phyloP scores from a whole-genome alignment of 2,888 invertebrate species.

The Endotricha flammealis region DNA sequence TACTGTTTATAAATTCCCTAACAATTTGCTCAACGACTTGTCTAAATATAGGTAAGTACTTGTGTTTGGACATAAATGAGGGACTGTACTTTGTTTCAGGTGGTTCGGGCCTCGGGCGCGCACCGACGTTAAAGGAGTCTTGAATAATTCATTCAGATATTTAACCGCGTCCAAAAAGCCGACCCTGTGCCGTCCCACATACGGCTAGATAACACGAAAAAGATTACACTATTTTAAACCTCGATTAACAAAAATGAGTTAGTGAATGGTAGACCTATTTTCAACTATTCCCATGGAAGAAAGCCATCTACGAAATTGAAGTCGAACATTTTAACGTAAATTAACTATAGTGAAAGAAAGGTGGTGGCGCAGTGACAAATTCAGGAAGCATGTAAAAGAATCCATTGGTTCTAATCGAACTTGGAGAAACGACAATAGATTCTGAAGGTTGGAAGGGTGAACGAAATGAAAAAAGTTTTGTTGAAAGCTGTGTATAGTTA shows the following conservation, averaged over 20 bases:
- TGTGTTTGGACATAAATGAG: conserved; percentile 53
- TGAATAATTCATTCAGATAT: conserved; percentile 73
- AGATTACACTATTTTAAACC: conserved; percentile 33
- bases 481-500: conserved; percentile 16
- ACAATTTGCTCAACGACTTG: conserved; percentile 37
- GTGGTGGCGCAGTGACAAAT: conserved; percentile 12
- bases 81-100: conserved; percentile 70
- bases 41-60: conserved; percentile 38
- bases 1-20: conserved; percentile 36
- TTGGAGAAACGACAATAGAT: conserved; percentile 29
- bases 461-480: conserved; percentile 18
- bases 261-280: conserved; percentile 16
- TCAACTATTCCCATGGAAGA: conserved; percentile 5
- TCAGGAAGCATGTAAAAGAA: conserved; percentile 14
- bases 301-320: conserved; percentile 1
- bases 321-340: conserved; percentile 15
- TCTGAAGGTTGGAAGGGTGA: conserved; percentile 17
- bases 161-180: conserved; percentile 52
- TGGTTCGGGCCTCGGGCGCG: conserved; percentile 49
- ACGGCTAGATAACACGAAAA: conserved; percentile 36
- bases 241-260: conserved; percentile 12
- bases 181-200: conserved; percentile 39
- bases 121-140: conserved; percentile 58
- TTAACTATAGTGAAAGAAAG: conserved; percentile 10
- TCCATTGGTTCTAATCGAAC: conserved; percentile 23